Base-by-base conservation (phyloP, 2,888 invertebrate species). In the Subacronicta megacephala region DNA sequence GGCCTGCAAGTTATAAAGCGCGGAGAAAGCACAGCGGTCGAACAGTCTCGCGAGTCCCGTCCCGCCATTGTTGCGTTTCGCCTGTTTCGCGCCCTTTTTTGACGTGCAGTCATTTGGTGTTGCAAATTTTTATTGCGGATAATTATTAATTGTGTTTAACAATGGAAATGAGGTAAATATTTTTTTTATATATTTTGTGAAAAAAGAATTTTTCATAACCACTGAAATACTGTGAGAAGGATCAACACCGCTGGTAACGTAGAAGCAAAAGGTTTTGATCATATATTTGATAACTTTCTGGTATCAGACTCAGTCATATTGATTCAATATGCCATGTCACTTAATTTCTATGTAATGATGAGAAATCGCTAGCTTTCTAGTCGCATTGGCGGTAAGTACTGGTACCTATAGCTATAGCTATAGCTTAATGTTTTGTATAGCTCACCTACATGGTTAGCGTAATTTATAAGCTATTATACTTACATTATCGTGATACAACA, bases 1-100 rank as follows among this genome's bases (percentile, higher is more conserved):
- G 87, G 53, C 69, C 63, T 75, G 80, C 87, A 89, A 81, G 87
- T 92, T 93, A 94, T 94, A 94, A 91, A 92, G 90, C 81, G 82
- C 60, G 84, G 93, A 90, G 93, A 94, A 93, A 93, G 93, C 92
- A 85, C 85, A 77, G 78, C 83, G 83, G 67, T 52, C 84, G 82
- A 87, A 87, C 89, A 88, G 88, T 87, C 77, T 77, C 75, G 77
- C 78, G 79, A 72, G 80, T 77, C 77, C 72, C 78, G 77, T 64
- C 67, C 78, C 81, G 76, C 79, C 76, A 67, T 77, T 69, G 73
- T 75, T 76, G 83, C 81, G 83, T 77, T 78, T 72, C 78, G 80
- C 63, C 57, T 49, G 79, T 77, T 79, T 82, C 83, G 84, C 88
- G 90, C 84, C 86, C 81, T 84, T 89, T 87, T 87, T 80, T 80